Evolutionary conservation across 2,888 invertebrate genomes (phyloP).

Genomic region (Orchesellides sinensis): DNA sequence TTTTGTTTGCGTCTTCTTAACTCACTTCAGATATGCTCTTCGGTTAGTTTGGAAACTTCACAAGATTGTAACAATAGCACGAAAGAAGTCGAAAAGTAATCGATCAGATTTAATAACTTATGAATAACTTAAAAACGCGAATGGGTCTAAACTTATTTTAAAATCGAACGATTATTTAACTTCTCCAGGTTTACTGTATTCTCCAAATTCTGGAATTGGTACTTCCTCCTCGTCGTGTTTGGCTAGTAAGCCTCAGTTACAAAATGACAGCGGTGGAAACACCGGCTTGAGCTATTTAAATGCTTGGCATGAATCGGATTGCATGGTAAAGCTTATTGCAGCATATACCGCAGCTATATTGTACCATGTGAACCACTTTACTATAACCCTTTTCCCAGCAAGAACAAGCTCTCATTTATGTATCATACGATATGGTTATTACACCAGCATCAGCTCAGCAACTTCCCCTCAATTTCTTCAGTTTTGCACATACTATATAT

Average conservation of each 20-base stretch:
- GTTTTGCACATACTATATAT: neutral
- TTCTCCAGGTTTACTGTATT: constrained; percentile 30
- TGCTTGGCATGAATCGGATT: constrained; percentile 22
- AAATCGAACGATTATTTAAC: constrained; percentile 9
- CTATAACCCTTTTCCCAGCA: neutral
- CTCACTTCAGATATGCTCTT: neutral
- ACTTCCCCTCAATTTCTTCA: neutral
- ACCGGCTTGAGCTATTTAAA: constrained; percentile 51
- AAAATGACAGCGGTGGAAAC: constrained; percentile 33
- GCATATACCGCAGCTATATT: constrained; percentile 6
- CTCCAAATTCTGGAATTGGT: neutral
- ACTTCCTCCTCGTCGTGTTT: neutral
- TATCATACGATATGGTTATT: neutral
- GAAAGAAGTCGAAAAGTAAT: neutral
- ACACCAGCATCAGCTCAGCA: neutral
- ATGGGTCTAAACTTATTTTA: constrained; percentile 47
- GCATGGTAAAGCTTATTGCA: neutral
- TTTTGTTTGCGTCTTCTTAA: neutral
- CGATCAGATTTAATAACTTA: neutral
- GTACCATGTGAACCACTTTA: constrained; percentile 1
- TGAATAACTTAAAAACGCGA: neutral
- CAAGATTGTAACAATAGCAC: neutral
- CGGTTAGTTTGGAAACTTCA: neutral
- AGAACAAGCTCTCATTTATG: neutral
- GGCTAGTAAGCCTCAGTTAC: constrained; percentile 43